These are phyloP conservation scores for Callospermophilus lateralis DNA, from an alignment of 2,113 vertebrate species.

Conservation along the genomic window DNA sequence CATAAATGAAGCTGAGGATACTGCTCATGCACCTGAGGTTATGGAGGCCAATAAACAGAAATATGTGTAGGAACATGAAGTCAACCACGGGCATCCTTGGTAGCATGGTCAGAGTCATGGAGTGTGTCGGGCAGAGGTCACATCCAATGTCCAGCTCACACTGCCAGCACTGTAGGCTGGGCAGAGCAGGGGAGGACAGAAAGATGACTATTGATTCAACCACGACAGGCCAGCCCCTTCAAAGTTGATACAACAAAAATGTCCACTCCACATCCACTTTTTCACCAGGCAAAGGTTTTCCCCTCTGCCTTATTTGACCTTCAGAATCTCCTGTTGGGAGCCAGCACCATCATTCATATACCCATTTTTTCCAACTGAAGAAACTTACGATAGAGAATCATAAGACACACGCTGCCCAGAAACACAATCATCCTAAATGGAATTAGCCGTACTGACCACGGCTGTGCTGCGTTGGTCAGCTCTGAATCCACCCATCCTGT, in stretches of 20 bases:
- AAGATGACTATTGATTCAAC: neutral
- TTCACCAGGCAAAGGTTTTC: accelerated
- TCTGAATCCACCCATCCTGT: neutral
- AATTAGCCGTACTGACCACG: neutral
- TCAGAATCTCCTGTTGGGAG: neutral
- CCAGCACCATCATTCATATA: neutral
- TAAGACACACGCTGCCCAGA: neutral
- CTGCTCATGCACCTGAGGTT: neutral
- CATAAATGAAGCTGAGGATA: neutral
- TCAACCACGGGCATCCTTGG: too few species aligned
- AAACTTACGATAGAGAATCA: neutral
- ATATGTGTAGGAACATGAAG: neutral
- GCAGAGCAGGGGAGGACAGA: neutral
- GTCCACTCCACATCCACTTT: neutral
- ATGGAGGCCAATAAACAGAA: neutral
- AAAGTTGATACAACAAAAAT: neutral
- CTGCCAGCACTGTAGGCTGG: accelerated
- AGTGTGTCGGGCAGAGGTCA: neutral
- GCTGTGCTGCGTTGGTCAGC: neutral
- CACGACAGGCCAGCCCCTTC: neutral
- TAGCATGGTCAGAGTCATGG: neutral
- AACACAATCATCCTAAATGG: neutral
- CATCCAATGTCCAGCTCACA: neutral
- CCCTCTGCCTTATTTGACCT: neutral
- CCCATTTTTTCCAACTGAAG: neutral